Base-by-base conservation (phyloP, 1,140 invertebrate genomes). In the Camponotus vicinus region DNA sequence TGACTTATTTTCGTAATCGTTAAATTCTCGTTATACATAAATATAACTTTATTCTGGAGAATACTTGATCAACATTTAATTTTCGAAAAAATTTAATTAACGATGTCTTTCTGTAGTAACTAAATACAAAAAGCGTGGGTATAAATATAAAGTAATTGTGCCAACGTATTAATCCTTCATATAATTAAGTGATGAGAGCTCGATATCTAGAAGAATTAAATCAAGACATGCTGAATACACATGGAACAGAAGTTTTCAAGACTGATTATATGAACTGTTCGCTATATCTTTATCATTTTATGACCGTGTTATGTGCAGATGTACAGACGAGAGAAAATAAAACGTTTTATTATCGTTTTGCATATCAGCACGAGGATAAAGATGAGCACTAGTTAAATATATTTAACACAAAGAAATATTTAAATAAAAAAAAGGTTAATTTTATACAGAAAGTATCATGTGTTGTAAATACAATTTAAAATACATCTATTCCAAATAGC, bases 251-350 rank as follows among this genome's bases (percentile, higher is more conserved):
- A 42, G 66, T 80, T 70, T 69, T 55, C 37, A 80, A n/a, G 69
- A 70, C 7, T 27, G 49, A 80, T 80, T 59, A 42, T 57, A 69
- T 45, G 34, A 69, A 15, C 15, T 5, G 49, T 52, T 55, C 52
- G 27, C 57, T 37, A 37, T 63, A 61, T 49, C 40, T 45, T 85
- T 78, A 78, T 78, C 61, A 15, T 2, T 78, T 85, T 66, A 66
- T 21, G 59, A 78, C 40, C 61, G 13, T 9, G 6, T 63, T 52
- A 45, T n/a, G n/a, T 21, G 27, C 2, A 13, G 13, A 18, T 73
- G 34, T 69, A 73, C 18, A 45, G 9, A 71, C 9, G n/a, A 67
- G 27, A 15, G 15, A 66, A 73, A 61, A 0, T 42, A 63, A 49
- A 42, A 34, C 15, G 18, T 11, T 55, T 9, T 34, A 34, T 59